Conservation (phyloP, 2,797 vertebrate genomes). For the Varecia variegata region DNA sequence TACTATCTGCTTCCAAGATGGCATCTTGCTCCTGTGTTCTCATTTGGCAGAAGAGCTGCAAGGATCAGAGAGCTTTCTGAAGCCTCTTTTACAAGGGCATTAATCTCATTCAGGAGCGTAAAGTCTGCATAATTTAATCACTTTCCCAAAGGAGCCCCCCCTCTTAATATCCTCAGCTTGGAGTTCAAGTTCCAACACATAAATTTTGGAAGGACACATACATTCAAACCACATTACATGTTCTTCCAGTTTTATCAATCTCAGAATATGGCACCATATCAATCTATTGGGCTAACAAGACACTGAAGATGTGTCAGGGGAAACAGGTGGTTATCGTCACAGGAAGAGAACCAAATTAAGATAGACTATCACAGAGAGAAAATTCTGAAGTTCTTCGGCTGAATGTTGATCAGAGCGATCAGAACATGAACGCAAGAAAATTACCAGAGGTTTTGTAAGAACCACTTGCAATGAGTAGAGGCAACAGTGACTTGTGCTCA, state of each 20-base stretch:
- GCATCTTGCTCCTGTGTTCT: background rate
- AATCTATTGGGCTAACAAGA: background rate
- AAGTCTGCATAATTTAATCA: background rate
- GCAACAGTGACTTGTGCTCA: background rate
- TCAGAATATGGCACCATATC: background rate
- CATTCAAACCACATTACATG: background rate
- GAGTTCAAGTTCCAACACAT: background rate
- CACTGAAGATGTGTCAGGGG: background rate
- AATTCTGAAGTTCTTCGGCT: background rate
- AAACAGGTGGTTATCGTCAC: background rate
- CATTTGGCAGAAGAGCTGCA: background rate
- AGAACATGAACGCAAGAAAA: background rate
- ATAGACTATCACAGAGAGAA: background rate
- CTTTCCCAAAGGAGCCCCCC: background rate
- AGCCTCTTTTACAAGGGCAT: background rate
- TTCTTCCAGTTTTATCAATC: background rate
- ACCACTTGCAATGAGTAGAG: background rate
- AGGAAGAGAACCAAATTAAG: background rate
- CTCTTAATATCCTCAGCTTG: background rate
- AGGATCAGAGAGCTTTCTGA: background rate
- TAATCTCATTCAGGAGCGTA: background rate
- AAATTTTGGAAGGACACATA: background rate
- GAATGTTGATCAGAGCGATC: background rate
- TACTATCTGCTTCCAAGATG: background rate
- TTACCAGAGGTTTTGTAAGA: background rate